phyloP scores from a whole-genome alignment of 2,113 vertebrate species.

The Poeciliopsis prolifica region DNA sequence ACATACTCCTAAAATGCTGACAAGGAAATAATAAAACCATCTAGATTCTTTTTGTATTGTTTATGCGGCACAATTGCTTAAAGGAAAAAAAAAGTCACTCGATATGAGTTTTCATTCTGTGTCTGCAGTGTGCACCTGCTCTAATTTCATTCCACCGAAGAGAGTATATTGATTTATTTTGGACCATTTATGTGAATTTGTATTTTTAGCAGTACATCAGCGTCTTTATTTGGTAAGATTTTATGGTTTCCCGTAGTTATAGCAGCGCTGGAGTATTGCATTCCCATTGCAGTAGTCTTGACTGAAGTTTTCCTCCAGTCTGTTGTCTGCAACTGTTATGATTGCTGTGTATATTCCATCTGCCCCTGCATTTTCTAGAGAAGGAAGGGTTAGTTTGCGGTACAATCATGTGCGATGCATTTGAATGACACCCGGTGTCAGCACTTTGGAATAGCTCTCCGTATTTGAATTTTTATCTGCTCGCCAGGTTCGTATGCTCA shows the following conservation, averaged over 20 bases:
- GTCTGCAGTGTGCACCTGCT: not conserved
- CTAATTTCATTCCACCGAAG: constrained; percentile 11
- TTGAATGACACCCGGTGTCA: constrained; percentile 64
- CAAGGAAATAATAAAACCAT: constrained; percentile 65
- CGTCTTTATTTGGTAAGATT: constrained; percentile 28
- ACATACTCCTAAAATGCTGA: constrained; percentile 76
- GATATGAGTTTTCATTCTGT: constrained; percentile 8
- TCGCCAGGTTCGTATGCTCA: constrained; percentile 43
- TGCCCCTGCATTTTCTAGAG: constrained; percentile 27
- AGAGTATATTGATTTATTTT: constrained; percentile 20
- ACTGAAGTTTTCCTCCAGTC: constrained; percentile 18
- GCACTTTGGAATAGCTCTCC: constrained; percentile 58
- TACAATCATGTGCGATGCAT: constrained; percentile 56
- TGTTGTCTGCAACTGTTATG: constrained; percentile 38
- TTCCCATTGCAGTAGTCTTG: constrained; percentile 44
- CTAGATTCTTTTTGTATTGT: constrained; percentile 49
- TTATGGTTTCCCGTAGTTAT: constrained; percentile 33
- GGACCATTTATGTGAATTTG: not conserved
- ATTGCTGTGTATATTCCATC: constrained; percentile 38
- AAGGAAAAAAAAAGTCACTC: constrained; percentile 56
- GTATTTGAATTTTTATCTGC: constrained; percentile 52
- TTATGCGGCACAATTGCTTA: constrained; percentile 26
- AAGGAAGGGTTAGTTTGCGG: constrained; percentile 45
- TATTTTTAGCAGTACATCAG: not conserved
- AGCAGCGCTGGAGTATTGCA: constrained; percentile 40